Percentiles rank a stretch among this genome's conserved stretches.
Evolutionary conservation across 2,797 vertebrate genomes (phyloP).

Genomic region (Chlorospingus semifuscus): DNA sequence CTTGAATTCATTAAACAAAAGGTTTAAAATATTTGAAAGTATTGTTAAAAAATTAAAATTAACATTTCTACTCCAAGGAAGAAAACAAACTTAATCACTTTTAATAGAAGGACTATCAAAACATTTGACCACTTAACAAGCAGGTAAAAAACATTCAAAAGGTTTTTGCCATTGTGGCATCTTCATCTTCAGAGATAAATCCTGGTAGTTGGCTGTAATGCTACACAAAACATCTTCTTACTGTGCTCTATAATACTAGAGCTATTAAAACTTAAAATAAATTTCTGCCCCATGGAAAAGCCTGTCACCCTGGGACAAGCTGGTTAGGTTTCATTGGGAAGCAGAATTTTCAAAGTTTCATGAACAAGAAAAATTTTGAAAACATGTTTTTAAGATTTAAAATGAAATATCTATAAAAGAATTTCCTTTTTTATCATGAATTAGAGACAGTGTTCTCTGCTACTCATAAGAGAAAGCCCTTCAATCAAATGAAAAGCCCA

Average conservation of each 20-base stretch:
- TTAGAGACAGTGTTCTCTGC: neutral
- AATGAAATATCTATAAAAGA: neutral
- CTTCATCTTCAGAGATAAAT: neutral
- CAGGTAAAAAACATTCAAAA: neutral
- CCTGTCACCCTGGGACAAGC: neutral
- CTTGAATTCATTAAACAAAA: neutral
- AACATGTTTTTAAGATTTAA: neutral
- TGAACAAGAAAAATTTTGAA: neutral
- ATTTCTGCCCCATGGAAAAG: neutral
- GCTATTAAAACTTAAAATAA: neutral
- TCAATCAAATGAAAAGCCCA: neutral
- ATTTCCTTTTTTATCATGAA: neutral
- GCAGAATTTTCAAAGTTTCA: neutral
- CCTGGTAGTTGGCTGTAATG: neutral
- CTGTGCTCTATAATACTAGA: neutral
- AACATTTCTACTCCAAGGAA: neutral
- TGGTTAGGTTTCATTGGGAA: neutral
- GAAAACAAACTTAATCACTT: neutral
- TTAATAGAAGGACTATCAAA: neutral
- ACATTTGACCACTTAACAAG: neutral
- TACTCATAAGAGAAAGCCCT: neutral
- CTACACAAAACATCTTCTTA: neutral
- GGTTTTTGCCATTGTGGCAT: neutral
- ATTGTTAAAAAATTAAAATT: neutral
- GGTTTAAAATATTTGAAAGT: neutral